Conservation (phyloP, 1,140 invertebrate genomes). For the Leptonema lineaticorne region DNA sequence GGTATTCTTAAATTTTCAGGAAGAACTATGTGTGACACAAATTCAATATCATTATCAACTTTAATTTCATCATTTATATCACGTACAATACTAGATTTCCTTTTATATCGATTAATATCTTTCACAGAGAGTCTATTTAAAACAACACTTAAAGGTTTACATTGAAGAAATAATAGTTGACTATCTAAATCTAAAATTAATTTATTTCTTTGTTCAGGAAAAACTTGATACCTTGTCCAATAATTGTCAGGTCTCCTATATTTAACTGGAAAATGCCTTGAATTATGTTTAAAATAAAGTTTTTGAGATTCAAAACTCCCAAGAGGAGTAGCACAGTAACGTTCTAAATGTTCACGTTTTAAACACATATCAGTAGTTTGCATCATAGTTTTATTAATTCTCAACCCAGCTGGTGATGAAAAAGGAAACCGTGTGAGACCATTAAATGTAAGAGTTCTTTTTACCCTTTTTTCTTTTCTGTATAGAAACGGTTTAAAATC, state of each 20-base stretch:
- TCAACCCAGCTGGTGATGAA: constrained; percentile 52
- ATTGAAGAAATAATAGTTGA: constrained; percentile 51
- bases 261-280: constrained; percentile 49
- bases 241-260: constrained; percentile 53
- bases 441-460: constrained; percentile 12
- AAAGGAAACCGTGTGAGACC: constrained; percentile 47
- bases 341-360: constrained; percentile 46
- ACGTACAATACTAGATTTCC: neutral
- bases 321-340: constrained; percentile 46
- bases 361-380: neutral
- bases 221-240: constrained; percentile 50
- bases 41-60: constrained; percentile 33
- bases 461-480: constrained; percentile 3
- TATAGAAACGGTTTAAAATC: neutral
- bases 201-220: constrained; percentile 51
- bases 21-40: constrained; percentile 29
- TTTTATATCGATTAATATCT: constrained; percentile 19
- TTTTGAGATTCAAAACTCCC: constrained; percentile 15
- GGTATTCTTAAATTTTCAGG: neutral
- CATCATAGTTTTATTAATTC: constrained; percentile 45
- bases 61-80: neutral
- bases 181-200: constrained; percentile 51
- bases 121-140: constrained; percentile 46
- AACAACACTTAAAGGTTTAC: constrained; percentile 48
- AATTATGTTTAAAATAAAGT: constrained; percentile 48